These are phyloP conservation scores for Menidia beryllina DNA, from an alignment of 2,113 vertebrate genomes.

Conservation along the genomic window DNA sequence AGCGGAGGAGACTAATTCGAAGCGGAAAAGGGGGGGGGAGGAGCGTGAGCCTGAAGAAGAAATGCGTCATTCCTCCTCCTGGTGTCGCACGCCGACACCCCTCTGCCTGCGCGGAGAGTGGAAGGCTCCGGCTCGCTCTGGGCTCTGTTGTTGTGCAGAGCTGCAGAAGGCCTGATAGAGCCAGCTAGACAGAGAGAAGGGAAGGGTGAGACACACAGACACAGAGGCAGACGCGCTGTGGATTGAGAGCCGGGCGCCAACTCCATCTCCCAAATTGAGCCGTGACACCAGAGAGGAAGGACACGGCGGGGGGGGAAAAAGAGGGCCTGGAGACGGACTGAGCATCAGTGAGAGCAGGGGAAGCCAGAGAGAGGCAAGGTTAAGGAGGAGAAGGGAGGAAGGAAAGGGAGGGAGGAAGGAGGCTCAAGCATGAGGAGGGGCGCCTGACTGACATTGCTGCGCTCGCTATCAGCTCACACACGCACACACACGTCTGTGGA, in stretches of 20 bases:
- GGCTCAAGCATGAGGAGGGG: slow-evolving; percentile 73
- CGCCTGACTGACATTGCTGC: slow-evolving; percentile 66
- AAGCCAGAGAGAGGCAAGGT: slow-evolving; percentile 58
- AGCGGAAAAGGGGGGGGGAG: slow-evolving; percentile 47
- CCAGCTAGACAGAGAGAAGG: slow-evolving; percentile 61
- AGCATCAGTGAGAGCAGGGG: slow-evolving; percentile 44
- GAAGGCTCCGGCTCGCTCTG: slow-evolving; percentile 77
- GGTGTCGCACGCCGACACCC: slow-evolving; percentile 63
- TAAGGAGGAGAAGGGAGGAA: slow-evolving; percentile 63
- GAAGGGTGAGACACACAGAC: slow-evolving; percentile 38
- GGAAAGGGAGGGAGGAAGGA: slow-evolving; percentile 62
- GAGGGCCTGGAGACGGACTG: background rate
- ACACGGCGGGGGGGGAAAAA: slow-evolving; percentile 34
- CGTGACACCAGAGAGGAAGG: slow-evolving; percentile 50
- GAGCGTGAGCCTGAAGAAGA: slow-evolving; percentile 47
- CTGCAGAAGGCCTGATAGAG: slow-evolving; percentile 82
- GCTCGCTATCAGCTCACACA: slow-evolving; percentile 53
- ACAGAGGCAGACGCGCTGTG: slow-evolving; percentile 52
- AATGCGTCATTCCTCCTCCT: slow-evolving; percentile 45
- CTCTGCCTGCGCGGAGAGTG: slow-evolving; percentile 70
- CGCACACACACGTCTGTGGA: slow-evolving; percentile 28
- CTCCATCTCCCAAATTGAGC: slow-evolving; percentile 59
- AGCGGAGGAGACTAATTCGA: slow-evolving; percentile 43
- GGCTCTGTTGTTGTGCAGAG: slow-evolving; percentile 87
- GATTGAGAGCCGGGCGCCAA: slow-evolving; percentile 44